Percentiles rank a stretch among this genome's conserved stretches.
phyloP scores from a whole-genome alignment of 2,888 invertebrate species.

The Thumatha senex region DNA sequence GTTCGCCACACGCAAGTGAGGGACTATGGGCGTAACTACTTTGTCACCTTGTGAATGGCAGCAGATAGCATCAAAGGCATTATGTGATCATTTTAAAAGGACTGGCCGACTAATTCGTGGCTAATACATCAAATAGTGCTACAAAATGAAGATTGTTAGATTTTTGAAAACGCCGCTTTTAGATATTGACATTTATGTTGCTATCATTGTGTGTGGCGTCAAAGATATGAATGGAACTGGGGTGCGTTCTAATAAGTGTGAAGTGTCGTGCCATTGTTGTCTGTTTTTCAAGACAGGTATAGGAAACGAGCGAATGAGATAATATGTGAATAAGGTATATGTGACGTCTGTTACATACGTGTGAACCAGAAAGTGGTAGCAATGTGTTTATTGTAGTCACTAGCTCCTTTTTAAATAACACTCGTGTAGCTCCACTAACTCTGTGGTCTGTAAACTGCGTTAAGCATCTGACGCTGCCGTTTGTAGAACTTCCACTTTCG shows the following conservation, averaged over 20 bases:
- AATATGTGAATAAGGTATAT: slow-evolving; percentile 31
- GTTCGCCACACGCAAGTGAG: slow-evolving; percentile 69
- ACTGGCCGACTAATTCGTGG: slow-evolving; percentile 76
- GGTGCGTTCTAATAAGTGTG: slow-evolving; percentile 80
- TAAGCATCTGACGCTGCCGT: too few relatives aligned
- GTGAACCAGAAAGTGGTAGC: slow-evolving; percentile 28
- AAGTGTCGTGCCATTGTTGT: slow-evolving; percentile 73
- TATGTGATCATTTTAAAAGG: slow-evolving; percentile 55
- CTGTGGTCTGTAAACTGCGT: too few relatives aligned
- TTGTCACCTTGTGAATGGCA: slow-evolving; percentile 71
- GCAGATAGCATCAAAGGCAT: slow-evolving; percentile 60
- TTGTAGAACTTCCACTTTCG: too few relatives aligned
- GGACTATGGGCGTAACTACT: slow-evolving; percentile 69
- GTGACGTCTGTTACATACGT: slow-evolving; percentile 43
- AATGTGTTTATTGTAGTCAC: slow-evolving; percentile 10
- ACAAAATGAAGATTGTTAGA: slow-evolving; percentile 66
- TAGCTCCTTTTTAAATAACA: neutral
- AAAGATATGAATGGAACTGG: slow-evolving; percentile 67
- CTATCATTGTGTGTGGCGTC: slow-evolving; percentile 78
- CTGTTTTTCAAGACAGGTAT: slow-evolving; percentile 61
- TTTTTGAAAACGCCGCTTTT: slow-evolving; percentile 64
- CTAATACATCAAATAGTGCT: slow-evolving; percentile 75
- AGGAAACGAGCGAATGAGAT: slow-evolving; percentile 47
- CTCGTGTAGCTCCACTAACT: too few relatives aligned
- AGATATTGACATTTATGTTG: slow-evolving; percentile 77